Percentiles rank a stretch among this genome's conserved stretches.
Conservation (phyloP, 2,888 invertebrate species). For the Leptinotarsa peninsularis region DNA sequence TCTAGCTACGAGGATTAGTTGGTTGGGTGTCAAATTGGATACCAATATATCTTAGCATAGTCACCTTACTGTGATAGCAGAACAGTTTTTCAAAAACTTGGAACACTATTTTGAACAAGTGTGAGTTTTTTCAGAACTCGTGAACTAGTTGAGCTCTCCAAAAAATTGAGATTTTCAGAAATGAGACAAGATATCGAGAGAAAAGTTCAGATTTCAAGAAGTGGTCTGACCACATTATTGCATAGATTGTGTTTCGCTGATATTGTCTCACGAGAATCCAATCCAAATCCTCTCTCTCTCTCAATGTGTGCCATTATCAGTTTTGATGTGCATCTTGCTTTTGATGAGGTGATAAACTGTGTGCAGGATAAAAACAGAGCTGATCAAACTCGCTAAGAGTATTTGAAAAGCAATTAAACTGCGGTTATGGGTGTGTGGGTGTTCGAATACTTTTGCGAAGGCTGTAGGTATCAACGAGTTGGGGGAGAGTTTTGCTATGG, state of each 20-base stretch:
- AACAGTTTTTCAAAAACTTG: too few species aligned
- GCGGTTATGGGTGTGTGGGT: neutral
- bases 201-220: too few species aligned
- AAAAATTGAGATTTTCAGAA: too few species aligned
- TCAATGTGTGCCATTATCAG: conserved; percentile 2
- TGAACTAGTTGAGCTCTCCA: too few species aligned
- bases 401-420: neutral
- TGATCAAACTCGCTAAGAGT: conserved; percentile 4
- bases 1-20: too few species aligned
- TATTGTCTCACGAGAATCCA: neutral
- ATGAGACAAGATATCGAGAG: too few species aligned
- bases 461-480: conserved; percentile 34
- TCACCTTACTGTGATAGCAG: too few species aligned
- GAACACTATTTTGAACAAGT: too few species aligned
- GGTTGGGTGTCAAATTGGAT: too few species aligned
- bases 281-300: neutral
- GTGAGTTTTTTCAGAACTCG: too few species aligned
- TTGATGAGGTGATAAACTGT: conserved; percentile 1
- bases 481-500: conserved; percentile 55
- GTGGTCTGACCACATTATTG: too few species aligned
- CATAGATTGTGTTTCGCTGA: neutral
- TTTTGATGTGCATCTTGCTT: neutral
- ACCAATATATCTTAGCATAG: too few species aligned
- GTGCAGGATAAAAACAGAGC: neutral
- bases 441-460: conserved; percentile 39